Conservation (phyloP, 2,113 vertebrate genomes). For the Megaleporinus macrocephalus region DNA sequence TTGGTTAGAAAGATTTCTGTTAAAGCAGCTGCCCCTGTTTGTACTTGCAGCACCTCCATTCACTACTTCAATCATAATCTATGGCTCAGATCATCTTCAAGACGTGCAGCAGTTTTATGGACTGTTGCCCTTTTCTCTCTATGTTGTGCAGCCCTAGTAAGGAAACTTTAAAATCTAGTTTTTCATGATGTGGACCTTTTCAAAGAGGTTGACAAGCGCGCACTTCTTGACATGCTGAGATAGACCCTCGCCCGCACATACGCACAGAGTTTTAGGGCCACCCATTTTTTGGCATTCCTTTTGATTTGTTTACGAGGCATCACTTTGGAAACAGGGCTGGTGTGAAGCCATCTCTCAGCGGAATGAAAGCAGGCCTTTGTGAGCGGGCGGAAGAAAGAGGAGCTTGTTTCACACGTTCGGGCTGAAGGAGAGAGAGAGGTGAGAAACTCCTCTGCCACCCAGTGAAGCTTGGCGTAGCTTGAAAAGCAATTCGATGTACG, state of each 20-base stretch:
- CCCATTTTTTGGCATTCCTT: conserved; percentile 53
- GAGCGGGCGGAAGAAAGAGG: conserved; percentile 69
- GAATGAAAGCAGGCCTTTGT: conserved; percentile 76
- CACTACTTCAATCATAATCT: too few species aligned
- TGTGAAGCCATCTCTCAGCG: conserved; percentile 52
- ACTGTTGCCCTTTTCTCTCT: neutral
- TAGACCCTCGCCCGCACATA: neutral
- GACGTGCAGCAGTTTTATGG: too few species aligned
- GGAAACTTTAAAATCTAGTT: neutral
- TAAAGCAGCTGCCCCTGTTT: too few species aligned
- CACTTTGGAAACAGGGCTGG: conserved; percentile 66
- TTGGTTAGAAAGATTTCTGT: too few species aligned
- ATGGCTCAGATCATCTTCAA: too few species aligned
- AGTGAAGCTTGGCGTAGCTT: conserved; percentile 8
- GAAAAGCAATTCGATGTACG: conserved; percentile 29
- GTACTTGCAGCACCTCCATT: too few species aligned
- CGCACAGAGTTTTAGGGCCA: conserved; percentile 29
- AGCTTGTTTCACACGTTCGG: conserved; percentile 69
- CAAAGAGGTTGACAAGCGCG: conserved; percentile 45
- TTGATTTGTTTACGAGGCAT: conserved; percentile 68
- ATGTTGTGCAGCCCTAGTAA: neutral
- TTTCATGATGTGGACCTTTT: conserved; percentile 1
- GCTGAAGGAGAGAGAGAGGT: conserved; percentile 41
- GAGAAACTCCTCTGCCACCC: conserved; percentile 45
- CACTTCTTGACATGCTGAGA: conserved; percentile 30